A percentile compares a stretch with the other conserved stretches of the same genome.
Conservation (phyloP, 2,113 vertebrate genomes). For the Coracopsis vasa region DNA sequence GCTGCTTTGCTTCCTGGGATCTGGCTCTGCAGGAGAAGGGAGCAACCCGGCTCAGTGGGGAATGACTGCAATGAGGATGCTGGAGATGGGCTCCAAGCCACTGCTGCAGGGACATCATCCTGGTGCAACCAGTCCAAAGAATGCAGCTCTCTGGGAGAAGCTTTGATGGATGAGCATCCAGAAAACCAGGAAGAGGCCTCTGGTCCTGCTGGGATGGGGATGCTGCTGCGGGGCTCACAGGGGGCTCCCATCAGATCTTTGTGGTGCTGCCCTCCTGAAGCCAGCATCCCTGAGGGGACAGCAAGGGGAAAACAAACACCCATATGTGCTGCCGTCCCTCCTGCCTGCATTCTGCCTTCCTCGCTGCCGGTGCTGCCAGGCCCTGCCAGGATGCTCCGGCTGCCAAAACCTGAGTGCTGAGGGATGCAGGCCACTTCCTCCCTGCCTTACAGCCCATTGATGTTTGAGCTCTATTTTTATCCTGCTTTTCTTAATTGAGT, state of each 20-base stretch:
- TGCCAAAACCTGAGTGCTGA: not conserved
- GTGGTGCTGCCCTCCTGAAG: not conserved
- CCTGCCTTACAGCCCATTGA: not conserved
- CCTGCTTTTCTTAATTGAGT: not conserved
- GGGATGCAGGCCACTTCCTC: not conserved
- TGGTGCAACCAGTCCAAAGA: not conserved
- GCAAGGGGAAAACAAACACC: not conserved
- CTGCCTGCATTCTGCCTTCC: not conserved
- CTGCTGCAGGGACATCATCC: accelerated
- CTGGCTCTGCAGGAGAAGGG: not conserved
- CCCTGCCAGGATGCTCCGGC: not conserved
- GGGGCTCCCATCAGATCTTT: not conserved
- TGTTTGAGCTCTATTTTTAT: not conserved
- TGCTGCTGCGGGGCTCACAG: accelerated
- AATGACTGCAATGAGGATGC: accelerated
- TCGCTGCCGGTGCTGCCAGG: not conserved
- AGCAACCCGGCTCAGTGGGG: accelerated
- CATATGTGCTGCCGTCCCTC: accelerated
- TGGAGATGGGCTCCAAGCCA: not conserved
- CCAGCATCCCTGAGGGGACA: not conserved
- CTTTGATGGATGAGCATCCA: not conserved
- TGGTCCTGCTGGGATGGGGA: not conserved
- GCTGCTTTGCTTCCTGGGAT: not conserved
- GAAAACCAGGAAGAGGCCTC: not conserved
- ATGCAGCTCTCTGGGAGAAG: not conserved